phyloP scores from a whole-genome alignment of 1,140 invertebrate genomes.

The Drosophila funebris region DNA sequence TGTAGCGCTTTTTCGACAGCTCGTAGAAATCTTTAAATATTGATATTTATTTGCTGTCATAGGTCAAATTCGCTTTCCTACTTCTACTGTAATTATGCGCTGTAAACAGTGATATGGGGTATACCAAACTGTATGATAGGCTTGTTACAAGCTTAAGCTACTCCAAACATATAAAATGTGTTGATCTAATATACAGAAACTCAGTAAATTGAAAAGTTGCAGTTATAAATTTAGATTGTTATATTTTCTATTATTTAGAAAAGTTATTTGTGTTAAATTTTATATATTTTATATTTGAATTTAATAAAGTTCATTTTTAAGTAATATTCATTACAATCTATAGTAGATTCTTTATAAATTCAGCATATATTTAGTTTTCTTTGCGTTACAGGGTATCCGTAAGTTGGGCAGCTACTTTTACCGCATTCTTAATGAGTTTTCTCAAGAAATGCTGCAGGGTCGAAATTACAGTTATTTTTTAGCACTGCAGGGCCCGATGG shows the following conservation, averaged over 20 bases:
- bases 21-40: conserved; percentile 37
- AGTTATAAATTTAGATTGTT: no score
- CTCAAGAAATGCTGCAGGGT: neutral
- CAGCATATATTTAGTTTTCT: no score
- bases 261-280: no score
- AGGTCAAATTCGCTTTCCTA: conserved; percentile 70
- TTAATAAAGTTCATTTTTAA: no score
- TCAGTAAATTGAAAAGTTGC: no score
- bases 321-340: neutral
- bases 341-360: neutral
- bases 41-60: conserved; percentile 38
- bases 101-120: neutral
- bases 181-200: no score
- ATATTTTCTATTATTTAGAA: no score
- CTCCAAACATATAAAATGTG: neutral
- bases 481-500: conserved; percentile 1
- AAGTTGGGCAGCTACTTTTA: neutral
- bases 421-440: neutral
- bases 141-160: neutral
- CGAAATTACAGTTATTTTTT: neutral
- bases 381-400: neutral
- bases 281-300: no score
- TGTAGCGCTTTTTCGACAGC: conserved; percentile 12
- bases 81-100: conserved; percentile 6
- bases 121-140: neutral